Evolutionary conservation across 37 sponge, comb jelly and placozoan species (phyloP).

Genomic region (Spongilla lacustris): DNA sequence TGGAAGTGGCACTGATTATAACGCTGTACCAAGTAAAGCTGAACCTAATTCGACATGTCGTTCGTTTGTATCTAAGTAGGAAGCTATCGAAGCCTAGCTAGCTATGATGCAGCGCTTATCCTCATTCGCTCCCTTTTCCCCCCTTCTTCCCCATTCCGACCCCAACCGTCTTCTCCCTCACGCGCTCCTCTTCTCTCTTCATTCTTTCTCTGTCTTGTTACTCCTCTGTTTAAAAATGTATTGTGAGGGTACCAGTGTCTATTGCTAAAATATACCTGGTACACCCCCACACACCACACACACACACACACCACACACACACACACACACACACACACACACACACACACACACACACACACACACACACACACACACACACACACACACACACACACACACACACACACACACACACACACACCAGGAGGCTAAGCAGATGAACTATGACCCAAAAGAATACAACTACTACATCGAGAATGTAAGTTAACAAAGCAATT

Average conservation of each 20-base stretch:
- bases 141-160: not conserved
- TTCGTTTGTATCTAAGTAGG: not conserved
- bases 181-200: conserved; percentile 5
- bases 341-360: too few species aligned
- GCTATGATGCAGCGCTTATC: too few species aligned
- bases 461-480: conserved; percentile 84
- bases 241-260: too few species aligned
- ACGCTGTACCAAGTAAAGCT: conserved; percentile 40
- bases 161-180: not conserved
- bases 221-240: too few species aligned
- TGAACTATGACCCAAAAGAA: conserved; percentile 79
- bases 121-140: not conserved
- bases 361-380: too few species aligned
- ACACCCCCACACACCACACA: not conserved
- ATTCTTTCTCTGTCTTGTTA: too few species aligned
- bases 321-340: too few species aligned
- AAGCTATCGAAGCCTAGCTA: too few species aligned
- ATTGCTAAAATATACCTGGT: not conserved
- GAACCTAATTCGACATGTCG: not conserved
- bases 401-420: too few species aligned
- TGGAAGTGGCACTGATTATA: conserved; percentile 33
- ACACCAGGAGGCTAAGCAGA: conserved; percentile 32
- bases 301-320: not conserved
- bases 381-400: not conserved
- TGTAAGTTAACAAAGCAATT: conserved; percentile 43